Evolutionary conservation across 2,888 invertebrate species (phyloP).

Genomic region (Amphimallon solstitiale): DNA sequence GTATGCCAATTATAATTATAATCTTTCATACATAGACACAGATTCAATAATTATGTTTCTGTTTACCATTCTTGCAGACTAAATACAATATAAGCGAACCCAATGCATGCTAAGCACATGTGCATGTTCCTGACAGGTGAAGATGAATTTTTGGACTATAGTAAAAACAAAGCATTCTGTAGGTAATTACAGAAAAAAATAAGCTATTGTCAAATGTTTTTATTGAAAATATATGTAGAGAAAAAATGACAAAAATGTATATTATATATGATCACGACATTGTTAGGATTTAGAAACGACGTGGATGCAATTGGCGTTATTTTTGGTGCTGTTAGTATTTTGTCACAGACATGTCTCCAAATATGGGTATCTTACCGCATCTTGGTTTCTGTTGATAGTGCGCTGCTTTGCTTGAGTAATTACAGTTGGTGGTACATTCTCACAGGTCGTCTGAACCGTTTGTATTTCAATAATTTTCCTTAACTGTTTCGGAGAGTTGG

Average conservation of each 20-base stretch:
- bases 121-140: slow-evolving; percentile 3
- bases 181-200: background rate
- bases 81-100: background rate
- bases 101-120: slow-evolving; percentile 17
- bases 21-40: too few relatives aligned
- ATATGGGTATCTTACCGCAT: slow-evolving; percentile 37
- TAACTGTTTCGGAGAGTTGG: slow-evolving; percentile 53
- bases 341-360: slow-evolving; percentile 41
- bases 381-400: slow-evolving; percentile 2
- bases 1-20: too few relatives aligned
- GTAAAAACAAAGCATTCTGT: background rate
- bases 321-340: slow-evolving; percentile 33
- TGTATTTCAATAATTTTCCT: slow-evolving; percentile 55
- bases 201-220: slow-evolving; percentile 3
- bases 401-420: slow-evolving; percentile 17
- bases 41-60: too few relatives aligned
- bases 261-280: slow-evolving; percentile 3
- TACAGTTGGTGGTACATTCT: slow-evolving; percentile 27
- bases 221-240: slow-evolving; percentile 15
- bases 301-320: slow-evolving; percentile 22
- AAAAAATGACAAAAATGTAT: slow-evolving; percentile 12
- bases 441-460: slow-evolving; percentile 55
- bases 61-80: background rate
- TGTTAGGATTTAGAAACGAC: slow-evolving; percentile 21
- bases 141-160: background rate